Percentiles rank a stretch among this genome's conserved stretches.
These are phyloP conservation scores for Phoebastria nigripes DNA, from an alignment of 2,797 vertebrate genomes.

Conservation along the genomic window DNA sequence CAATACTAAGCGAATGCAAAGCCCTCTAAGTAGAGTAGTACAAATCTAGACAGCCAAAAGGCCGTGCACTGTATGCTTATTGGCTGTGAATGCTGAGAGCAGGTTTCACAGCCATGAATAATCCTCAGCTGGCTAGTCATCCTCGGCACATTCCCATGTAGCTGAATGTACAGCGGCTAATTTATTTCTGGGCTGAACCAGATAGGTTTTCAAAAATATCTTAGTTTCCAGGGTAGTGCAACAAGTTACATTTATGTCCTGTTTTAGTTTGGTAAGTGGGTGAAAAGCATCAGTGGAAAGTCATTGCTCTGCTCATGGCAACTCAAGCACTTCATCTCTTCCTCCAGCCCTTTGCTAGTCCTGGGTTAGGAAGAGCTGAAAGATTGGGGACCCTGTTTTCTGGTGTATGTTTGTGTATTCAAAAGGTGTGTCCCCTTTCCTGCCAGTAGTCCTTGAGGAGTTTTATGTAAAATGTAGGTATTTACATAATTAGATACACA, in stretches of 20 bases:
- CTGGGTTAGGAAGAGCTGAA: not conserved
- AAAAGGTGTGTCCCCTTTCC: not conserved
- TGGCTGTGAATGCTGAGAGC: constrained; percentile 28
- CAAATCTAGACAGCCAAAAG: constrained; percentile 51
- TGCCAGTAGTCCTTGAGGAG: not conserved
- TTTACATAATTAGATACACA: constrained; percentile 53
- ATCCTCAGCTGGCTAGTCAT: constrained; percentile 10
- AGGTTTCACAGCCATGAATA: constrained; percentile 44
- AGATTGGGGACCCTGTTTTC: not conserved
- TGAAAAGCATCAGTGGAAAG: not conserved
- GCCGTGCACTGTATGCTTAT: constrained; percentile 6
- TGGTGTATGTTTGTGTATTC: not conserved
- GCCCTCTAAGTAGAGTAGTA: constrained; percentile 7
- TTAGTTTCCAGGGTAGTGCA: not conserved
- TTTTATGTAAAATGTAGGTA: constrained; percentile 47
- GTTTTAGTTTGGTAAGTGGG: not conserved
- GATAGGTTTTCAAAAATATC: not conserved
- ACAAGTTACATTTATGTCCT: not conserved
- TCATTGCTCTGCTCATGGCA: not conserved
- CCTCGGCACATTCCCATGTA: not conserved
- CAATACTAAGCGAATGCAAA: not conserved
- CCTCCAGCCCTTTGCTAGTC: not conserved
- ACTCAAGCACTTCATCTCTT: not conserved
- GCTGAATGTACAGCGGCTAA: not conserved
- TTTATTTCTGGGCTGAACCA: not conserved